Percentiles rank a stretch among this genome's conserved stretches.
Evolutionary conservation across 2,797 vertebrate genomes (phyloP).

Genomic region (Sphaeramia orbicularis): DNA sequence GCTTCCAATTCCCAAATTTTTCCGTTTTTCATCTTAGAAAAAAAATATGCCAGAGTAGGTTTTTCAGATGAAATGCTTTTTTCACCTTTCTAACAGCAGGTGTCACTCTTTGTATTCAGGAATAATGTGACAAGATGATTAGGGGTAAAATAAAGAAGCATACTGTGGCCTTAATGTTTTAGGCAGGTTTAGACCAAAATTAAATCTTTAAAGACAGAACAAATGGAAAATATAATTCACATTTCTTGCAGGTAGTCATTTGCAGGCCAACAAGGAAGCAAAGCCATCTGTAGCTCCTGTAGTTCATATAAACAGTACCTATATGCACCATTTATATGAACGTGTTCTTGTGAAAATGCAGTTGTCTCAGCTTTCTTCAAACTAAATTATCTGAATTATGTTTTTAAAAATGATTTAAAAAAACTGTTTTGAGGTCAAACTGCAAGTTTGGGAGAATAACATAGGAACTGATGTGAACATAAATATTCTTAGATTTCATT

Average conservation of each 20-base stretch:
- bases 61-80: conserved; percentile 11
- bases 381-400: too few species aligned
- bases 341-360: too few species aligned
- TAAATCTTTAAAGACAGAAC: neutral
- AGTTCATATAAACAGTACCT: too few species aligned
- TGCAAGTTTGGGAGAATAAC: too few species aligned
- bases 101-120: conserved; percentile 56
- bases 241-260: neutral
- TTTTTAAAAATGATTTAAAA: too few species aligned
- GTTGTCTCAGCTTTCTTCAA: too few species aligned
- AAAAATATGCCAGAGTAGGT: neutral
- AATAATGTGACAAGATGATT: too few species aligned
- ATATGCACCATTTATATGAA: too few species aligned
- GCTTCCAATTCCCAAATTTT: neutral
- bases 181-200: neutral
- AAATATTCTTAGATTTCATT: too few species aligned
- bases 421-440: too few species aligned
- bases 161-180: neutral
- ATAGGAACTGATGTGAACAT: too few species aligned
- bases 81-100: conserved; percentile 64
- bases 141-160: neutral
- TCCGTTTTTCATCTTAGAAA: neutral
- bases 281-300: neutral
- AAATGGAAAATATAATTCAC: too few species aligned
- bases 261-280: neutral